Percentiles rank a stretch among this genome's conserved stretches.
Evolutionary conservation across 2,113 vertebrate species (phyloP).

Genomic region (Colinus virginianus): DNA sequence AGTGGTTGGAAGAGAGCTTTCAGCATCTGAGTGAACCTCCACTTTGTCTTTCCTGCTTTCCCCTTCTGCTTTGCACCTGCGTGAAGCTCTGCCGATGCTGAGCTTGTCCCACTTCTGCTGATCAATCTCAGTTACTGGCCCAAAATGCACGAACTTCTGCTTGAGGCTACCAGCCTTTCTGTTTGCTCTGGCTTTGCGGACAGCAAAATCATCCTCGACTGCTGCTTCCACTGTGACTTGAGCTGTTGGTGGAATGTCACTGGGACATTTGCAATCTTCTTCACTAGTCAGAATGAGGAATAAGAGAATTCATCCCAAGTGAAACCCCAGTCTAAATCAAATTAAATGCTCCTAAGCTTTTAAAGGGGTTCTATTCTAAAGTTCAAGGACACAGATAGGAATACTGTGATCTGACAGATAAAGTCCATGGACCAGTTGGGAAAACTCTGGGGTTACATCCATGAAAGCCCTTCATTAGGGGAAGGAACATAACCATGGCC

Average conservation of each 20-base stretch:
- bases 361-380: not conserved
- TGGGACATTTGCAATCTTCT: slow-evolving; percentile 47
- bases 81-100: slow-evolving; percentile 75
- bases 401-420: not conserved
- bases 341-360: not conserved
- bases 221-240: slow-evolving; percentile 78
- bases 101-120: slow-evolving; percentile 84
- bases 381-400: not conserved
- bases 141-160: slow-evolving; percentile 92
- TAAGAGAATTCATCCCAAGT: slow-evolving; percentile 45
- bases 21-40: not conserved
- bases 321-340: slow-evolving; percentile 12
- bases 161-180: slow-evolving; percentile 74
- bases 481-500: not conserved
- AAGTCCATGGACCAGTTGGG: not conserved
- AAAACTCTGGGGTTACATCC: not conserved
- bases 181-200: slow-evolving; percentile 80
- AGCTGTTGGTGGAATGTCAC: slow-evolving; percentile 54
- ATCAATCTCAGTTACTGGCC: slow-evolving; percentile 93
- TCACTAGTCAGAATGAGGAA: slow-evolving; percentile 73
- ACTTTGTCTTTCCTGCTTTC: not conserved
- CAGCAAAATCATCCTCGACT: slow-evolving; percentile 77
- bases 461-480: not conserved
- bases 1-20: not conserved
- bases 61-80: slow-evolving; percentile 66